These are phyloP conservation scores for zebrafish (Danio rerio) DNA, from an alignment of 2,113 vertebrate species.

Conservation along the genomic window GRCz12tu NC_133195.1:26411501-26412000, in stretches of 20 bases:
- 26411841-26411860: constrained; percentile 14
- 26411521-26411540: constrained; percentile 64
- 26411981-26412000: neutral
- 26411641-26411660: constrained; percentile 58
- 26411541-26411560: constrained; percentile 69
- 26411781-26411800: constrained; percentile 14
- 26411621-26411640: constrained; percentile 47
- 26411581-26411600: constrained; percentile 57
- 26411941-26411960: constrained; percentile 10
- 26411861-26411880: neutral
- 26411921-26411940: constrained; percentile 5
- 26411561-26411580: constrained; percentile 64
- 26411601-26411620: constrained; percentile 58
- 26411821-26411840: constrained; percentile 9
- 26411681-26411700: neutral
- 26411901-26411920: constrained; percentile 30
- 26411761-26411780: constrained; percentile 6
- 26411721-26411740: constrained; percentile 43
- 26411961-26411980: neutral
- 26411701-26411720: constrained; percentile 20
- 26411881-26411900: constrained; percentile 14
- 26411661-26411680: constrained; percentile 13
- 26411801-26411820: neutral
- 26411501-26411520: constrained; percentile 77
- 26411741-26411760: constrained; percentile 9